Base-by-base conservation (phyloP, 2,797 vertebrate species). In the Parauchenoglanis punctatus region DNA sequence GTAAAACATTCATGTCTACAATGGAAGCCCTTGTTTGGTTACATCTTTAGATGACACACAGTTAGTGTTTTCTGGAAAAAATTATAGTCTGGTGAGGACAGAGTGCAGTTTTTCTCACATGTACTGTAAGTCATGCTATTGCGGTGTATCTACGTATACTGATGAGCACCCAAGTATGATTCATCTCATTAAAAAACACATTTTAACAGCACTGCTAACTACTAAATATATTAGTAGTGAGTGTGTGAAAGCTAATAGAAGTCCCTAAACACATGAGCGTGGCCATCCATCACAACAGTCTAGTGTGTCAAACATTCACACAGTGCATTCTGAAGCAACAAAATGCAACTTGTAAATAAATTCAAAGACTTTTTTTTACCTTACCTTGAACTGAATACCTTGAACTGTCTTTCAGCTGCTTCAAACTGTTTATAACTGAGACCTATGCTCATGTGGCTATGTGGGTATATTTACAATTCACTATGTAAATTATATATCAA, bases 31-130 rank as follows among this genome's bases (percentile, higher is more conserved):
- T 86, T 85, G 49, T 85, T 85, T 54, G 25, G 85, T 58, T 67
- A 56, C 65, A 31, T 87, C 70, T 72, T 11, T 52, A 68, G 85
- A 88, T 59, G 84, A 86, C 73, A 78, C 81, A 88, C 25, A 77
- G 44, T 86, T 84, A 40, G 76, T 68, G 56, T 52, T 85, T 67
- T 25, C 3, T 77, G 2, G 6, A 70, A 46, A 65, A 20, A 15
- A 68, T 52, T 44, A 85, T 73, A 81, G 11, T 56, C 15, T 18
- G n/a, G 13, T 70, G 80, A 77, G 58, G 52, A 73, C 54, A 35
- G 18, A 80, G 65, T 15, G 31, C 56, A 80, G 20, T 28, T 49
- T 83, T 63, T 68, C 17, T 63, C 59, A 46, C 25, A 49, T 7
- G 2, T 78, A 65, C 7, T 4, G 18, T 18, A 8, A 2, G 18